These are phyloP conservation scores for Hoplias malabaricus DNA, from an alignment of 2,113 vertebrate species.

Conservation along the genomic window DNA sequence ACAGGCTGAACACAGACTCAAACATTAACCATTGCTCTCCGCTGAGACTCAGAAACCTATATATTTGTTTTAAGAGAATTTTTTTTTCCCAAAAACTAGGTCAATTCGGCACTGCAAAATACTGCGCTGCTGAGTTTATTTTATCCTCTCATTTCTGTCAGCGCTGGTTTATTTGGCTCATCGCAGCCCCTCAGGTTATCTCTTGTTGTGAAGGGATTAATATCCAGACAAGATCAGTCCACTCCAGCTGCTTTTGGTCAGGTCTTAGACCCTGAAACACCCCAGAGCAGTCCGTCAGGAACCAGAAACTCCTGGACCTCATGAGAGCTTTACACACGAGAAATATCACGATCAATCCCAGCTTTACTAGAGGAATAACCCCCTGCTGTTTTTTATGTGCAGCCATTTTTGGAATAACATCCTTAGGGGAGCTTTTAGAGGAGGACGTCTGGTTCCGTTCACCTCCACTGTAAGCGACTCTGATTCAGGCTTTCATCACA, in stretches of 20 bases:
- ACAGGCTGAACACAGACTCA: not conserved
- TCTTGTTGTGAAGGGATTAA: not conserved
- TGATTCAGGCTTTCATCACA: too few relatives aligned
- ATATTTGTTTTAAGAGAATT: conserved; percentile 1
- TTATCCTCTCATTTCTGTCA: conserved; percentile 2
- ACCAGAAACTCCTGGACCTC: too few relatives aligned
- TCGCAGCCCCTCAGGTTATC: not conserved
- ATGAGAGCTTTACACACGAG: too few relatives aligned
- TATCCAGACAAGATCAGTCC: not conserved
- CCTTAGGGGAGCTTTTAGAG: too few relatives aligned
- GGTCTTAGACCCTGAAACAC: too few relatives aligned
- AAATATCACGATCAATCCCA: too few relatives aligned
- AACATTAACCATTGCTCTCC: not conserved
- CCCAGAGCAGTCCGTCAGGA: not conserved
- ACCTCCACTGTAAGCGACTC: too few relatives aligned
- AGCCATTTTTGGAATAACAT: too few relatives aligned
- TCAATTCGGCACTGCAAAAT: not conserved
- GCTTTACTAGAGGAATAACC: too few relatives aligned
- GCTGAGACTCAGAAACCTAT: not conserved
- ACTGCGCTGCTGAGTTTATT: conserved; percentile 8
- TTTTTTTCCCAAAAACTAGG: too few relatives aligned
- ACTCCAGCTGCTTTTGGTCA: not conserved
- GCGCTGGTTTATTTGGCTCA: conserved; percentile 25
- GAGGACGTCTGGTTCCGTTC: too few relatives aligned
- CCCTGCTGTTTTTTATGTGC: too few relatives aligned